Evolutionary conservation across 2,113 vertebrate species (phyloP).

Genomic region (Chaetura pelagica): DNA sequence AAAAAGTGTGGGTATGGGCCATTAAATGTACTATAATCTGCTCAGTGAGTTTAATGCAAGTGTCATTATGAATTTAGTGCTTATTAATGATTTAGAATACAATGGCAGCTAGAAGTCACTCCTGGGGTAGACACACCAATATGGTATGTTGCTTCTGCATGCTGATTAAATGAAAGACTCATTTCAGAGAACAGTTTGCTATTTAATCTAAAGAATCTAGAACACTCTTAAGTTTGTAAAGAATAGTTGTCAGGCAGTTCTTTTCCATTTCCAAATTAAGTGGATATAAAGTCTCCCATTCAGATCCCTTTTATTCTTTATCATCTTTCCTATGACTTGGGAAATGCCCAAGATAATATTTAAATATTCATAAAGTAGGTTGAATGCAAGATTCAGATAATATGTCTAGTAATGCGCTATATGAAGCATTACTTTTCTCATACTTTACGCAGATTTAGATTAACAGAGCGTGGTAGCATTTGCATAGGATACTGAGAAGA

Average conservation of each 20-base stretch:
- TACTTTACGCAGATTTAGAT: conserved; percentile 6
- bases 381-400: conserved; percentile 11
- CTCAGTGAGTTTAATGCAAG: conserved; percentile 20
- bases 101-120: not conserved
- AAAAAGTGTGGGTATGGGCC: not conserved
- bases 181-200: not conserved
- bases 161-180: not conserved
- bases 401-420: not conserved
- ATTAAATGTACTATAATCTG: not conserved
- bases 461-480: not conserved
- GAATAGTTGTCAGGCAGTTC: not conserved
- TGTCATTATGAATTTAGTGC: conserved; percentile 5
- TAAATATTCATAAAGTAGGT: not conserved
- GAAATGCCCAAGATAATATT: conserved; percentile 1
- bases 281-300: not conserved
- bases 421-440: conserved; percentile 39
- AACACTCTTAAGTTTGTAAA: not conserved
- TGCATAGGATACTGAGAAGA: not conserved
- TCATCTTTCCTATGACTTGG: not conserved
- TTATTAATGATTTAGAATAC: conserved; percentile 21
- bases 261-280: not conserved
- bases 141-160: not conserved
- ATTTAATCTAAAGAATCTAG: not conserved
- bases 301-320: not conserved
- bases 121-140: not conserved